Evolutionary conservation across 1,140 invertebrate species (phyloP).

Genomic region (Cyclargus thomasi): DNA sequence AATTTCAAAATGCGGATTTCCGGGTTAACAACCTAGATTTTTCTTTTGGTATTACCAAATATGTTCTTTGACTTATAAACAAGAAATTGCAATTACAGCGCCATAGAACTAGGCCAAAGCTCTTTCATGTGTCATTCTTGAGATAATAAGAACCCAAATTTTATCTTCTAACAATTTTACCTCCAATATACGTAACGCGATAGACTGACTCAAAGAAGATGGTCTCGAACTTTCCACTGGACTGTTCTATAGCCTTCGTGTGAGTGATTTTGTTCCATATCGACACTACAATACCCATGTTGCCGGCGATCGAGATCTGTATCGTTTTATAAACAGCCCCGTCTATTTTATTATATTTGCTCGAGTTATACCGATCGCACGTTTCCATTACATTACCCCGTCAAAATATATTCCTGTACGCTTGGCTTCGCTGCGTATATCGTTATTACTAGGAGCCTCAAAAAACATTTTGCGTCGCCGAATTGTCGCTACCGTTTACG

Average conservation of each 20-base stretch:
- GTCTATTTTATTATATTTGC: slow-evolving; percentile 13
- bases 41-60: no score
- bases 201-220: slow-evolving; percentile 51
- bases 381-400: slow-evolving; percentile 18
- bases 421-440: neutral
- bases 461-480: neutral
- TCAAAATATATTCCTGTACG: neutral
- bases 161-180: slow-evolving; percentile 27
- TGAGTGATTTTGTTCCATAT: slow-evolving; percentile 43
- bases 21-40: no score
- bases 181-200: slow-evolving; percentile 47
- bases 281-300: slow-evolving; percentile 34
- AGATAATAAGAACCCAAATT: no score
- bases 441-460: neutral
- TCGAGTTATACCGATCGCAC: slow-evolving; percentile 2
- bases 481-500: neutral
- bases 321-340: slow-evolving; percentile 4
- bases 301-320: slow-evolving; percentile 16
- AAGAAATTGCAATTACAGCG: no score
- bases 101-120: no score
- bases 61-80: no score
- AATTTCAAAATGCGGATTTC: no score
- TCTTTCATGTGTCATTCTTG: no score
- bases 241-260: slow-evolving; percentile 42
- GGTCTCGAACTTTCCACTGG: slow-evolving; percentile 44